Conservation (phyloP, 2,797 vertebrate genomes). For the Poeciliopsis presidionis region DNA sequence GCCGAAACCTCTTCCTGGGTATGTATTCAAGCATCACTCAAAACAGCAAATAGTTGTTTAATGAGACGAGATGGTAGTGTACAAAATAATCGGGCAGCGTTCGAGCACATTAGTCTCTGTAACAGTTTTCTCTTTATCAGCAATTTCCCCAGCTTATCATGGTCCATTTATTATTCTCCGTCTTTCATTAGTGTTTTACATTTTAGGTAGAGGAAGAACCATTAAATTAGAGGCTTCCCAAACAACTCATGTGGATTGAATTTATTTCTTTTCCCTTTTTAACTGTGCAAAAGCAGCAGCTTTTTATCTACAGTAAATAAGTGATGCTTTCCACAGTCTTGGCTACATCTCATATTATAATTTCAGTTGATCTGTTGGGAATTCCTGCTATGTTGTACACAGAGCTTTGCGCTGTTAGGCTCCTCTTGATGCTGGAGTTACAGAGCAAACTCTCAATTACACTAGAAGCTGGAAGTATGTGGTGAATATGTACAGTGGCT, state of each 20-base stretch:
- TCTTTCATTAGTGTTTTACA: slow-evolving; percentile 62
- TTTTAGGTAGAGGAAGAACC: slow-evolving; percentile 47
- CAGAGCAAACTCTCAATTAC: slow-evolving; percentile 28
- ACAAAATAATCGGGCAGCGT: slow-evolving; percentile 52
- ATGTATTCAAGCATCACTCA: slow-evolving; percentile 57
- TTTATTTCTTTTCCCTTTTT: slow-evolving; percentile 29
- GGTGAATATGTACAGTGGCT: slow-evolving; percentile 8
- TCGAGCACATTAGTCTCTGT: slow-evolving; percentile 66
- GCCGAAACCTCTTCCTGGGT: slow-evolving; percentile 8
- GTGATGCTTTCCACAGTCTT: slow-evolving; percentile 36
- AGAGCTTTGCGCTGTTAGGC: slow-evolving; percentile 19
- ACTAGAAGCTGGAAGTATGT: slow-evolving; percentile 13
- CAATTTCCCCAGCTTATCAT: slow-evolving; percentile 68
- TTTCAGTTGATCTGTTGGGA: slow-evolving; percentile 46
- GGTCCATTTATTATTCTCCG: slow-evolving; percentile 62
- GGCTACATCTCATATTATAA: slow-evolving; percentile 33
- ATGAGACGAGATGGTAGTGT: slow-evolving; percentile 39
- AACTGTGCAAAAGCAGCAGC: slow-evolving; percentile 41
- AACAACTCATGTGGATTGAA: slow-evolving; percentile 48
- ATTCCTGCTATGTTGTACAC: slow-evolving; percentile 26
- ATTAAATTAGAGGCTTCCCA: slow-evolving; percentile 59
- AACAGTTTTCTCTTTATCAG: slow-evolving; percentile 71
- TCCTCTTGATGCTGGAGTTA: slow-evolving; percentile 25
- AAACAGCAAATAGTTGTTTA: slow-evolving; percentile 53
- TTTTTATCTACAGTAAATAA: slow-evolving; percentile 38